Conservation (phyloP, 1,140 invertebrate genomes). For the Panulirus ornatus region DNA sequence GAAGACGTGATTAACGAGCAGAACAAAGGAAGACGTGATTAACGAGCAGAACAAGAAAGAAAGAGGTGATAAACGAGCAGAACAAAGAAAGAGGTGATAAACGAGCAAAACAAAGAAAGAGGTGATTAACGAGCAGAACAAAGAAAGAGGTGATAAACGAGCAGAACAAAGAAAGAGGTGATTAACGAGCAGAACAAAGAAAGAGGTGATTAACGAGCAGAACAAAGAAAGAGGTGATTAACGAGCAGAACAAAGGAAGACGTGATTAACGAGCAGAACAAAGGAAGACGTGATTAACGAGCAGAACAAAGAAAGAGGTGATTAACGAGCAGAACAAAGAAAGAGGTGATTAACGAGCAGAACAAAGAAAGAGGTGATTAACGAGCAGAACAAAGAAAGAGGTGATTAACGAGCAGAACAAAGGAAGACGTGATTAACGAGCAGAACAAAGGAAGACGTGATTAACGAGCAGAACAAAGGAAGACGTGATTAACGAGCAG, state of each 20-base stretch:
- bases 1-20: neutral
- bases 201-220: no score
- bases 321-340: neutral
- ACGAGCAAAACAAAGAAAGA: neutral
- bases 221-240: neutral
- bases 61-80: neutral
- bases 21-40: neutral
- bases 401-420: neutral
- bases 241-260: neutral
- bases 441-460: neutral
- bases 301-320: neutral
- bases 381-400: neutral
- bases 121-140: neutral
- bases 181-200: neutral
- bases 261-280: neutral
- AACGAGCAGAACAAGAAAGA: conserved; percentile 4
- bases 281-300: neutral
- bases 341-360: neutral
- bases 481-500: no score
- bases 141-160: neutral
- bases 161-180: neutral
- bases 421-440: neutral
- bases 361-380: neutral
- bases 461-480: neutral
- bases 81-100: conserved; percentile 6